These are phyloP conservation scores for Neotoxoptera formosana DNA, from an alignment of 1,140 invertebrate species.

Conservation along the genomic window DNA sequence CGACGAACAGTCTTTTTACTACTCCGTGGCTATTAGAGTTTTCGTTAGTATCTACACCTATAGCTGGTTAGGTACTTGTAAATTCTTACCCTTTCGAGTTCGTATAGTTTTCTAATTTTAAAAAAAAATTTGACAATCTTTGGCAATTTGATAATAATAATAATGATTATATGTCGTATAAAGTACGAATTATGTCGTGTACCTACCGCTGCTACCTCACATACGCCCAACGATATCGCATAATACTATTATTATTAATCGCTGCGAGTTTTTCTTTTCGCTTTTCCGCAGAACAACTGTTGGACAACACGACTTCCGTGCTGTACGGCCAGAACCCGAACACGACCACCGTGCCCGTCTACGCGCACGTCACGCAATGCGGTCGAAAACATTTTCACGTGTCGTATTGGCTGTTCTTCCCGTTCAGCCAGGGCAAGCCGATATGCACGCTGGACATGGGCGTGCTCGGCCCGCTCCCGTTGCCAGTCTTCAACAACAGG, in stretches of 20 bases:
- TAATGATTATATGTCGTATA: too few relatives aligned
- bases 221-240: too few relatives aligned
- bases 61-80: too few relatives aligned
- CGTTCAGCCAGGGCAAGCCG: slow-evolving; percentile 71
- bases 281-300: slow-evolving; percentile 65
- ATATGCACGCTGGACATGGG: slow-evolving; percentile 66
- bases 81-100: too few relatives aligned
- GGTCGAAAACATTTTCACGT: slow-evolving; percentile 67
- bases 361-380: slow-evolving; percentile 68
- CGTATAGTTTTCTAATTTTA: too few relatives aligned
- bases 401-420: slow-evolving; percentile 76
- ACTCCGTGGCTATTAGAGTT: too few relatives aligned
- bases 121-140: too few relatives aligned
- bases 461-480: slow-evolving; percentile 67
- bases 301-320: slow-evolving; percentile 68
- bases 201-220: too few relatives aligned
- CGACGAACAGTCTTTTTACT: too few relatives aligned
- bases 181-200: not conserved
- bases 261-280: slow-evolving; percentile 11
- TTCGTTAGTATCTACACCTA: too few relatives aligned
- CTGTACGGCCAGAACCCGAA: slow-evolving; percentile 70
- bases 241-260: not conserved
- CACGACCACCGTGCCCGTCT: slow-evolving; percentile 68
- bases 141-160: too few relatives aligned
- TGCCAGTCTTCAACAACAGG: slow-evolving; percentile 68